Percentiles rank a stretch among this genome's conserved stretches.
Evolutionary conservation across 2,888 invertebrate species (phyloP).

Genomic region (Venusia cambrica): DNA sequence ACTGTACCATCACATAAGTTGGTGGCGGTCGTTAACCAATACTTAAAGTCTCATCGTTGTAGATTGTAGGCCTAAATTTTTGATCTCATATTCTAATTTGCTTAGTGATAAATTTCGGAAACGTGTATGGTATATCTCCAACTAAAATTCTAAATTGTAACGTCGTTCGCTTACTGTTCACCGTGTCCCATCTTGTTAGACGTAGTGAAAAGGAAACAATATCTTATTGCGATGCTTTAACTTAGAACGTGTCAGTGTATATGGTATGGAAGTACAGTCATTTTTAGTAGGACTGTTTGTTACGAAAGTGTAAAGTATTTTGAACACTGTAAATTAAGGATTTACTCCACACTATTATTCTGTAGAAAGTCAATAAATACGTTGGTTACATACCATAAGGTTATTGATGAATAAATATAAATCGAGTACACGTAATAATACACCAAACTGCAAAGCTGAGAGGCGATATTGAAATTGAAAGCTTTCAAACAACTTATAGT

Average conservation of each 20-base stretch:
- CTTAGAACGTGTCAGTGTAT: constrained; percentile 72
- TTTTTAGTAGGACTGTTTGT: constrained; percentile 69
- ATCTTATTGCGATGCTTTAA: constrained; percentile 81
- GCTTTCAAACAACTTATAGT: constrained; percentile 69
- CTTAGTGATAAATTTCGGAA: constrained; percentile 77
- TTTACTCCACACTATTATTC: constrained; percentile 55
- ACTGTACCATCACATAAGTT: constrained; percentile 72
- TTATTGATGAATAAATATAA: constrained; percentile 51
- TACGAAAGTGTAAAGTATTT: constrained; percentile 58
- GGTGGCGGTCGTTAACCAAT: constrained; percentile 75
- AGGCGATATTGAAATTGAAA: constrained; percentile 68
- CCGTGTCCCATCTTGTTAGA: constrained; percentile 60
- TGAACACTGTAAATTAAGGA: constrained; percentile 56
- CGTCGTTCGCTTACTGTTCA: constrained; percentile 61
- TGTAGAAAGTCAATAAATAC: constrained; percentile 53
- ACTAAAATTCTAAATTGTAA: constrained; percentile 75
- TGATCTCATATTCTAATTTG: constrained; percentile 82
- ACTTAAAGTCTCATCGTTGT: constrained; percentile 74
- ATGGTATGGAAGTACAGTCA: constrained; percentile 68
- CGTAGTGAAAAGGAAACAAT: constrained; percentile 72
- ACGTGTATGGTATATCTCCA: constrained; percentile 68
- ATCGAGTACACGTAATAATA: constrained; percentile 65
- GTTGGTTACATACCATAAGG: constrained; percentile 52
- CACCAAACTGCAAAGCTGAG: constrained; percentile 59
- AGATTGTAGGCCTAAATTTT: constrained; percentile 80